phyloP scores from a whole-genome alignment of 2,797 vertebrate genomes.

The Neosilurus hyrtlii region DNA sequence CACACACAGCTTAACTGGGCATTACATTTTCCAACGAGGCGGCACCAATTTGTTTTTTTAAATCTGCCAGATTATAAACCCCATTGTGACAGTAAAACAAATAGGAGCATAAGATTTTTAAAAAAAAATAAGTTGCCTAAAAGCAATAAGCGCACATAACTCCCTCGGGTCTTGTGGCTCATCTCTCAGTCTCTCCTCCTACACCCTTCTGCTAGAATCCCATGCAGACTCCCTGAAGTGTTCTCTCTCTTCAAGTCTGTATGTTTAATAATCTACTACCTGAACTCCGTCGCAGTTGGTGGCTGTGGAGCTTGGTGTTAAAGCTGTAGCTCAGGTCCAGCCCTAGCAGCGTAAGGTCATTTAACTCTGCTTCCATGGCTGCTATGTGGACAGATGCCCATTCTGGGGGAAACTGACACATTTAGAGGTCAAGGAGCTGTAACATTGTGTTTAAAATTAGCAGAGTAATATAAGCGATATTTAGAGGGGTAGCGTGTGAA shows the following conservation, averaged over 20 bases:
- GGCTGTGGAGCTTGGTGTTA: constrained; percentile 47
- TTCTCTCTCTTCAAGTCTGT: constrained; percentile 2
- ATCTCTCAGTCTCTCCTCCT: constrained; percentile 48
- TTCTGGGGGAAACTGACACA: constrained; percentile 66
- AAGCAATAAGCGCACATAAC: constrained; percentile 29
- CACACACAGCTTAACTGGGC: background rate
- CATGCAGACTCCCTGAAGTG: background rate
- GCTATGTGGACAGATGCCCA: constrained; percentile 61
- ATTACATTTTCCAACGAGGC: background rate
- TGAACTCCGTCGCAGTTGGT: constrained; percentile 31
- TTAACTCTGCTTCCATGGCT: constrained; percentile 57
- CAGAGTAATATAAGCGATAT: background rate
- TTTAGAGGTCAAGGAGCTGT: constrained; percentile 44
- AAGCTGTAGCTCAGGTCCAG: constrained; percentile 55
- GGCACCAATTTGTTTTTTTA: background rate
- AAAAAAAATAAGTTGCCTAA: constrained; percentile 28
- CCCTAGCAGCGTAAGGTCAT: constrained; percentile 57
- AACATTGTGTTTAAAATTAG: background rate
- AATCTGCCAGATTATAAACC: background rate
- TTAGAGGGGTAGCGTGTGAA: background rate
- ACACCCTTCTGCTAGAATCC: constrained; percentile 40
- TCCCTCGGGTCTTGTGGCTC: constrained; percentile 46
- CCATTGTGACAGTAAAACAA: background rate
- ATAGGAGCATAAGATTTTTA: constrained; percentile 10
- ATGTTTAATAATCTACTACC: constrained; percentile 55